A percentile compares a stretch with the other conserved stretches of the same genome.
Conservation (phyloP, 2,888 invertebrate genomes). For the Neoaliturus tenellus region DNA sequence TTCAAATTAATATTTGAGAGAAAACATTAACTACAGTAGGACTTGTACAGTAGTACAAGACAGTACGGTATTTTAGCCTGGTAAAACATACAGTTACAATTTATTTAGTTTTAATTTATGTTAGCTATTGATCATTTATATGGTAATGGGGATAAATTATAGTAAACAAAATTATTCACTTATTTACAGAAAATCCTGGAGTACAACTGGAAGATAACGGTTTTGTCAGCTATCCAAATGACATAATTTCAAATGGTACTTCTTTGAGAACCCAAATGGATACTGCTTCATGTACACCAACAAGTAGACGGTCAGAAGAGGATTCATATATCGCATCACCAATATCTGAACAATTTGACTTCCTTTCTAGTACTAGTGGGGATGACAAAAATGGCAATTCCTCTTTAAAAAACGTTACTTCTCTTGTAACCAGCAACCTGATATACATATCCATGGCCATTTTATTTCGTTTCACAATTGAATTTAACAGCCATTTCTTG, state of each 20-base stretch:
- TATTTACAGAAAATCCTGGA: not conserved
- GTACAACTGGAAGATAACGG: not conserved
- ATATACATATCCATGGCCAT: constrained; percentile 39
- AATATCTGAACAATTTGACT: constrained; percentile 21
- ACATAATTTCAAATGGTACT: not conserved
- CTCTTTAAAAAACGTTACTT: not conserved
- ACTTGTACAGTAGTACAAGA: too few species aligned
- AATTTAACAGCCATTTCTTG: not conserved
- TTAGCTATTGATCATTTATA: too few species aligned
- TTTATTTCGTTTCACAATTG: constrained; percentile 14
- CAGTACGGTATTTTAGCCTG: too few species aligned
- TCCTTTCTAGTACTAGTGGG: constrained; percentile 17
- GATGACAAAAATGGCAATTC: not conserved
- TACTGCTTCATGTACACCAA: not conserved
- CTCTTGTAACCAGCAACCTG: not conserved
- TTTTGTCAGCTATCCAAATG: not conserved
- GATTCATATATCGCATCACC: not conserved
- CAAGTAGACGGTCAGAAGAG: not conserved
- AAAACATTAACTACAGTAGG: too few species aligned
- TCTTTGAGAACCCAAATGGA: not conserved
- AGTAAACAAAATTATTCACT: too few species aligned
- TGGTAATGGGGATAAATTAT: too few species aligned
- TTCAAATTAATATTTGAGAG: too few species aligned
- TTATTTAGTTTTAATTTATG: too few species aligned
- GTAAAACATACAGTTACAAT: too few species aligned